A percentile compares a stretch with the other conserved stretches of the same genome.
phyloP scores from a whole-genome alignment of 2,113 vertebrate genomes.

The Todiramphus chloris region DNA sequence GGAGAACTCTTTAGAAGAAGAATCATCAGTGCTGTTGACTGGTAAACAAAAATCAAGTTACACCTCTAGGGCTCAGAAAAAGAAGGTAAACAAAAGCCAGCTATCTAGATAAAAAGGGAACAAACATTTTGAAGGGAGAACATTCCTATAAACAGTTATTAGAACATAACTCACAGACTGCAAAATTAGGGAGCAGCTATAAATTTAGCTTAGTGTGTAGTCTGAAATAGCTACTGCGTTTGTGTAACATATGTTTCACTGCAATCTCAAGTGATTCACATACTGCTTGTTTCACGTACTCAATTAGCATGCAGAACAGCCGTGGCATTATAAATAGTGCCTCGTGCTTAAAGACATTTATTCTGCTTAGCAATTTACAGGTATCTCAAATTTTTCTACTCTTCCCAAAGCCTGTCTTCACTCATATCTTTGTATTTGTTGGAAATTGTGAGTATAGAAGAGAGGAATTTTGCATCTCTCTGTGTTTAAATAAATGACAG shows the following conservation, averaged over 20 bases:
- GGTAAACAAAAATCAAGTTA: conserved; percentile 5
- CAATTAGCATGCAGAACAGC: fast-evolving
- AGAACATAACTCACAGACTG: not conserved
- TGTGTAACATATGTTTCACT: not conserved
- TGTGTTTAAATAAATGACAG: not conserved
- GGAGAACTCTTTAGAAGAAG: not conserved
- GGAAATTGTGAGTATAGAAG: not conserved
- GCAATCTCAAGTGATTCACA: conserved; percentile 4
- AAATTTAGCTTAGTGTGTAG: not conserved
- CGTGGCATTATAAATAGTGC: not conserved
- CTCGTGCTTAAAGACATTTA: not conserved
- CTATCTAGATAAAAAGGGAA: not conserved
- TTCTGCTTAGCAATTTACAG: not conserved
- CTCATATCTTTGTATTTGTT: not conserved
- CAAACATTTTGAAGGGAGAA: not conserved
- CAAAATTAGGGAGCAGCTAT: not conserved
- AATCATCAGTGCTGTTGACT: not conserved
- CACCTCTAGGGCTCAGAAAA: not conserved
- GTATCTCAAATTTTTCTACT: not conserved
- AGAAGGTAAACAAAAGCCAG: not conserved
- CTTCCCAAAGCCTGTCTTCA: not conserved
- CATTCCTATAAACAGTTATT: not conserved
- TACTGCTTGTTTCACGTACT: not conserved
- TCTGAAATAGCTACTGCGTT: conserved; percentile 1
- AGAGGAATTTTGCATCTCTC: not conserved